A percentile compares a stretch with the other conserved stretches of the same genome.
These are phyloP conservation scores for Cephus rjabovi DNA, from an alignment of 2,888 invertebrate species.

Conservation along the genomic window DNA sequence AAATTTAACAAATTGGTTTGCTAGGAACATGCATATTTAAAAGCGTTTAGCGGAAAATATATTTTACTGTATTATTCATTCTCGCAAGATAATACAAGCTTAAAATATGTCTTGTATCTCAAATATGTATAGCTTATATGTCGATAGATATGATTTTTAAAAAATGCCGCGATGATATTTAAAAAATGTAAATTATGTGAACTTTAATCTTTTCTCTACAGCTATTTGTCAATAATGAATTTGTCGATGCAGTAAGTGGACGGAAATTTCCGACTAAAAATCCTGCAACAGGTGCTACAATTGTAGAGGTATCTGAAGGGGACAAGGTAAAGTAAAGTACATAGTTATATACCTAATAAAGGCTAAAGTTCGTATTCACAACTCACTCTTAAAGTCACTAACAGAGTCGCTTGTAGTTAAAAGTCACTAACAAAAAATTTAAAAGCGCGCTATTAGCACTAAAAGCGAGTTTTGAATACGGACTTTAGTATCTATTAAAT, in stretches of 20 bases:
- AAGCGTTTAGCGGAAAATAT: background rate
- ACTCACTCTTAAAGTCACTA: too few relatives aligned
- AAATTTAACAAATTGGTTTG: background rate
- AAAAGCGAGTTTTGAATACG: too few relatives aligned
- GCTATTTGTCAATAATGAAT: slow-evolving; percentile 87
- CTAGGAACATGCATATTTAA: background rate
- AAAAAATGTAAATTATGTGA: background rate
- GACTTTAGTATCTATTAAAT: background rate
- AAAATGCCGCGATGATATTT: too few relatives aligned
- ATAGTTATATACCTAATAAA: background rate
- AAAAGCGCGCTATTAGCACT: too few relatives aligned
- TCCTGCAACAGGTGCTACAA: slow-evolving; percentile 82
- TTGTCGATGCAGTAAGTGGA: slow-evolving; percentile 83
- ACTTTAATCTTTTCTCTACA: slow-evolving; percentile 60
- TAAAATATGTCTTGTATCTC: background rate
- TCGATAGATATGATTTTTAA: too few relatives aligned
- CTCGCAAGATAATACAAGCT: background rate
- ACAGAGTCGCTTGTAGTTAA: too few relatives aligned
- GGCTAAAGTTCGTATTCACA: too few relatives aligned
- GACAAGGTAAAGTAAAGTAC: slow-evolving; percentile 74
- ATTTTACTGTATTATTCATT: background rate
- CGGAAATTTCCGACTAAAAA: slow-evolving; percentile 89
- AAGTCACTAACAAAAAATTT: too few relatives aligned
- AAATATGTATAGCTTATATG: background rate
- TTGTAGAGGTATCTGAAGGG: slow-evolving; percentile 84